phyloP scores from a whole-genome alignment of 1,140 invertebrate species.

The Cotesia typhae region DNA sequence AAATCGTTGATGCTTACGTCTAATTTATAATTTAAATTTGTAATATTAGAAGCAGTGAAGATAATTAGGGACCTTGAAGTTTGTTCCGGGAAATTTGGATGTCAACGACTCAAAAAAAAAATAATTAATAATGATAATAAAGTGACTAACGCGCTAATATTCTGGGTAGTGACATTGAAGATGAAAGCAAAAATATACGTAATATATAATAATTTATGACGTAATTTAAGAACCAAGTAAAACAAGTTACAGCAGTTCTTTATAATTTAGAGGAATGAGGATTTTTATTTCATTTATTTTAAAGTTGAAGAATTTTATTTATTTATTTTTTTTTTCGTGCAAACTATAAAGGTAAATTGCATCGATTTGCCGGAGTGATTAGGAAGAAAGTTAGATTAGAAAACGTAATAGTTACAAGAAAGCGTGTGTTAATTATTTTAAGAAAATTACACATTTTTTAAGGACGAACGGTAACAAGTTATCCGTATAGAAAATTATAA shows the following conservation, averaged over 20 bases:
- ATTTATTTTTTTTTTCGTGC: not conserved
- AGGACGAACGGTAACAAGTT: too few relatives aligned
- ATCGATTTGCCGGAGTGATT: slow-evolving; percentile 19
- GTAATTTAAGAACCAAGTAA: too few relatives aligned
- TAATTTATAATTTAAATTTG: not conserved
- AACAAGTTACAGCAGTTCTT: too few relatives aligned
- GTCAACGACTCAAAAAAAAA: not conserved
- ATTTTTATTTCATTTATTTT: slow-evolving; percentile 7
- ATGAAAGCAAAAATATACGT: slow-evolving; percentile 7
- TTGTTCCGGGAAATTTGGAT: not conserved
- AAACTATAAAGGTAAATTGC: not conserved
- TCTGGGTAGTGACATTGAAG: not conserved
- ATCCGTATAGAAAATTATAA: too few relatives aligned
- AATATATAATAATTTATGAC: slow-evolving; percentile 7
- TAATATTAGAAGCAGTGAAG: not conserved
- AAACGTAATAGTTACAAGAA: slow-evolving; percentile 30
- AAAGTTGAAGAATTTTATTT: not conserved
- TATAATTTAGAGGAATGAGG: too few relatives aligned
- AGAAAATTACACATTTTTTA: not conserved
- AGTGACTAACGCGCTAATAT: too few relatives aligned
- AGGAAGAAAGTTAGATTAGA: slow-evolving; percentile 28
- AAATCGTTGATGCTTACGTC: not conserved
- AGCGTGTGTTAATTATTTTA: slow-evolving; percentile 15
- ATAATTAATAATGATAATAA: too few relatives aligned
- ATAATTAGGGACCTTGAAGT: not conserved